These are phyloP conservation scores for Axea sp. DNA, from an alignment of 2,888 invertebrate species.

Conservation along the genomic window DNA sequence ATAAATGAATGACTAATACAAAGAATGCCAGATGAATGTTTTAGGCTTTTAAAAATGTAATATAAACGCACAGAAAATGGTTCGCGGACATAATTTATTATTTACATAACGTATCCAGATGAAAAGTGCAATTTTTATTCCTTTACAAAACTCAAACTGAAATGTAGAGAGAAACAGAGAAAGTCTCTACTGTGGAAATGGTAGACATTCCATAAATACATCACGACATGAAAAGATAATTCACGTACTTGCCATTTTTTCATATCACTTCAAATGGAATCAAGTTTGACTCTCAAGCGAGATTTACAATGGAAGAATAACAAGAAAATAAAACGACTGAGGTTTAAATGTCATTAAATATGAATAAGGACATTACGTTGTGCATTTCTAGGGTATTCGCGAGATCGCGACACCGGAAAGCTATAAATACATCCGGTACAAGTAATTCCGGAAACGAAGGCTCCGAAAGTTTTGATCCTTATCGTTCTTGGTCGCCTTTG, in stretches of 20 bases:
- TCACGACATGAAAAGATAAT: conserved; percentile 32
- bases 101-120: conserved; percentile 28
- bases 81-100: conserved; percentile 23
- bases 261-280: conserved; percentile 6
- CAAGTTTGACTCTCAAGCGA: conserved; percentile 6
- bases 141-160: conserved; percentile 33
- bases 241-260: conserved; percentile 24
- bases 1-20: conserved; percentile 10
- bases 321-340: background rate
- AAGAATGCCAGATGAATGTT: conserved; percentile 3
- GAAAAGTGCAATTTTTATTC: conserved; percentile 34
- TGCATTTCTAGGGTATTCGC: conserved; percentile 86
- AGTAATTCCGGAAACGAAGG: conserved; percentile 83
- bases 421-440: conserved; percentile 81
- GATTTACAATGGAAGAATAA: conserved; percentile 13
- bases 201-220: conserved; percentile 32
- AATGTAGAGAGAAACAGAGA: conserved; percentile 26
- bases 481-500: conserved; percentile 84
- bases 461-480: conserved; percentile 79
- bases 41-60: conserved; percentile 20
- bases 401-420: conserved; percentile 90
- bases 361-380: conserved; percentile 22
- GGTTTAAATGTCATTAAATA: conserved; percentile 7
- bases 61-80: conserved; percentile 20
- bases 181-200: conserved; percentile 20